Conservation (phyloP, 2,113 vertebrate genomes). For the Ailuropoda melanoleuca region DNA sequence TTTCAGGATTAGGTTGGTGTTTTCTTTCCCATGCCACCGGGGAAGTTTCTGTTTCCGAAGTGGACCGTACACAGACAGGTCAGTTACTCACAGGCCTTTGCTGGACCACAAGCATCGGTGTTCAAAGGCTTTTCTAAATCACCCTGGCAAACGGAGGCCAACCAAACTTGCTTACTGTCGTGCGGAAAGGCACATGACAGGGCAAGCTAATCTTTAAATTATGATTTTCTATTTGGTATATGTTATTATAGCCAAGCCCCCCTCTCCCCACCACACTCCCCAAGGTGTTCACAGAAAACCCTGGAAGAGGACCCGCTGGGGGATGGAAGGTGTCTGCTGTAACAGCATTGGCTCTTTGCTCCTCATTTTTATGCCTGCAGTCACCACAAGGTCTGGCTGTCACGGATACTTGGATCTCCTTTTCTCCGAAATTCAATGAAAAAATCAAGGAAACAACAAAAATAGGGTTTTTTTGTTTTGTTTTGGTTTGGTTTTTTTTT, state of each 20-base stretch:
- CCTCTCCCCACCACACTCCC: background rate
- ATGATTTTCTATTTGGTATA: background rate
- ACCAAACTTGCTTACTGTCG: background rate
- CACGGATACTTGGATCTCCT: background rate
- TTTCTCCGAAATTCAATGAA: constrained; percentile 27
- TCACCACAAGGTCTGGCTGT: background rate
- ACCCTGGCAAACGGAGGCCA: background rate
- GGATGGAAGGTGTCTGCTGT: background rate
- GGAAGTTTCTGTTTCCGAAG: constrained; percentile 76
- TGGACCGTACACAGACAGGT: constrained; percentile 42
- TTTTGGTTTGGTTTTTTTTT: background rate
- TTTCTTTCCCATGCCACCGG: constrained; percentile 73
- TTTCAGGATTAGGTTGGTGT: constrained; percentile 67
- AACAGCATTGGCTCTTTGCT: background rate
- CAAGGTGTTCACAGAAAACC: constrained; percentile 4
- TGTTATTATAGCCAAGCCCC: background rate
- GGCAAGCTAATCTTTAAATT: constrained; percentile 3
- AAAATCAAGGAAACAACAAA: background rate
- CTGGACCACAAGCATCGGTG: background rate
- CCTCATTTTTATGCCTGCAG: background rate
- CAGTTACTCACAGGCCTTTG: constrained; percentile 22
- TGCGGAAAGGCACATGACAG: background rate
- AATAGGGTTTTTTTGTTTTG: background rate
- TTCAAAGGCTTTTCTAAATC: constrained; percentile 45
- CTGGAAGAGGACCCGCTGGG: background rate